A percentile compares a stretch with the other conserved stretches of the same genome.
Conservation (phyloP, 2,113 vertebrate species). For the Mastomys coucha region DNA sequence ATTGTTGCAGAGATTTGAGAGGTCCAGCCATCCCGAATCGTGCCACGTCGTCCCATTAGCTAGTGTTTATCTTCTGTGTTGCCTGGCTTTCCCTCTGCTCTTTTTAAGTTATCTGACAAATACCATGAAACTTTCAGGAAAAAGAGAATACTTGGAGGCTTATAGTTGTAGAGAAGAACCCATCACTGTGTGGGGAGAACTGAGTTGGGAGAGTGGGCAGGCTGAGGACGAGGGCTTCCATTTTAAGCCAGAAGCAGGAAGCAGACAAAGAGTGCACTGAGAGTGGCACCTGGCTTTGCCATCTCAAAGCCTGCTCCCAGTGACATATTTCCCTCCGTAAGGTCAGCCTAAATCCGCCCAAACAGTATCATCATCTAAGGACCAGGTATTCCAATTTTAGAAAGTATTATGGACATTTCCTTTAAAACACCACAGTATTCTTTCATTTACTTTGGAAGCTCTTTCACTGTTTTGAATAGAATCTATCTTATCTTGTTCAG, state of each 20-base stretch:
- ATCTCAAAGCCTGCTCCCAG: neutral
- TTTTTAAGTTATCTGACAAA: neutral
- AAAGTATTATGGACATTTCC: neutral
- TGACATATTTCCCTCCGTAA: neutral
- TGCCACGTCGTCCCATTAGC: neutral
- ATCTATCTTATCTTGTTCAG: no score
- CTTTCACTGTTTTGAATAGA: no score
- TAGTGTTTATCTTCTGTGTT: neutral
- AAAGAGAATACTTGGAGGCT: neutral
- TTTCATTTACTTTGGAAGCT: neutral
- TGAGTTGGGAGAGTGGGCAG: neutral
- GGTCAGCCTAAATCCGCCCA: neutral
- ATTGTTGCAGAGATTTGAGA: neutral
- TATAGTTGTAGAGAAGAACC: neutral
- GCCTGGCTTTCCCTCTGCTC: neutral
- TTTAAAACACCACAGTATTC: neutral
- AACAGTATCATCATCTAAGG: neutral
- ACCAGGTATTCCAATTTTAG: neutral
- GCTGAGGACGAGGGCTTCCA: neutral
- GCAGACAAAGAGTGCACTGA: neutral
- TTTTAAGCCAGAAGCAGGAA: neutral
- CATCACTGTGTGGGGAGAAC: neutral
- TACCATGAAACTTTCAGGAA: neutral
- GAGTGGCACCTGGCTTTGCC: neutral
- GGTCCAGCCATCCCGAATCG: neutral